Evolutionary conservation across 2,888 invertebrate species (phyloP).

Genomic region (Mantis religiosa): DNA sequence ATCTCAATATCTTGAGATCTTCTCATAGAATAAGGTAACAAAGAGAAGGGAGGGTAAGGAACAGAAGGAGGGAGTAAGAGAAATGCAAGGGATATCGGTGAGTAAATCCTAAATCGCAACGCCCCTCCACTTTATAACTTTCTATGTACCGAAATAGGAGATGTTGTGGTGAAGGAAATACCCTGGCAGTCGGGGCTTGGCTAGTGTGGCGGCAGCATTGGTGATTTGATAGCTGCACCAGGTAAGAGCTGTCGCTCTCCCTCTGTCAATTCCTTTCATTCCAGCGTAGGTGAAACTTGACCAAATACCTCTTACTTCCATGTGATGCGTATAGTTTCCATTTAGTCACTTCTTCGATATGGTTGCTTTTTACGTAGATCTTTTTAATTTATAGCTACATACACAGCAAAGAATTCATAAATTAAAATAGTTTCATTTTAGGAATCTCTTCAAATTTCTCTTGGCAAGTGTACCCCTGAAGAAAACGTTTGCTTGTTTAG

Average conservation of each 20-base stretch:
- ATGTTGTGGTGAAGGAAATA: not conserved
- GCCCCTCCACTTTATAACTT: not conserved
- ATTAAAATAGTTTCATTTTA: too few species aligned
- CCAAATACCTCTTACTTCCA: not conserved
- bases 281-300: not conserved
- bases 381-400: too few species aligned
- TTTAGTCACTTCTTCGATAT: too few species aligned
- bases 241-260: not conserved
- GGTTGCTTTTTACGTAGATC: too few species aligned
- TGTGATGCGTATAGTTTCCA: not conserved
- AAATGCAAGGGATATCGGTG: not conserved
- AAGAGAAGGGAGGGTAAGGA: not conserved
- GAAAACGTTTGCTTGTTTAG: too few species aligned
- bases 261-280: not conserved
- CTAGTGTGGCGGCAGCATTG: not conserved
- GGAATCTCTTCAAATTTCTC: too few species aligned
- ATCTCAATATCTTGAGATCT: too few species aligned
- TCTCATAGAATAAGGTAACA: too few species aligned
- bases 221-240: not conserved
- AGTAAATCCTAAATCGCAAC: not conserved
- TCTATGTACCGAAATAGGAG: not conserved
- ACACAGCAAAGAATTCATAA: too few species aligned
- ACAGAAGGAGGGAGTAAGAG: not conserved
- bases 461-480: too few species aligned
- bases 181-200: not conserved